Evolutionary conservation across 2,888 invertebrate genomes (phyloP).

Genomic region (Apodemia zela): DNA sequence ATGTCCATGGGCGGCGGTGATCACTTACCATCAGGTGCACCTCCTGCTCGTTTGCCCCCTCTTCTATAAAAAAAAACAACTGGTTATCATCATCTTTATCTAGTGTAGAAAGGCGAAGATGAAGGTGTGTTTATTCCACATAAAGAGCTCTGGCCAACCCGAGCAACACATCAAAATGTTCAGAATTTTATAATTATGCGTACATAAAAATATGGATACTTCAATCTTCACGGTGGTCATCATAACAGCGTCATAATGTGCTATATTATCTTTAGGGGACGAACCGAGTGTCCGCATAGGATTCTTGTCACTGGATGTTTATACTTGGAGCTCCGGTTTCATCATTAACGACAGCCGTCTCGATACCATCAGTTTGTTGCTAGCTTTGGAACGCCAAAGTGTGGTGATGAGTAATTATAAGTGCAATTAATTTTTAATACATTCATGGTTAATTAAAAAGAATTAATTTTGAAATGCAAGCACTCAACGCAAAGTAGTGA

Average conservation of each 20-base stretch:
- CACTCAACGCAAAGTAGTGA: background rate
- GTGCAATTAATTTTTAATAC: constrained; percentile 13
- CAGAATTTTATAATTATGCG: background rate
- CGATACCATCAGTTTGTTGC: constrained; percentile 56
- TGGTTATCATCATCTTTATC: too few relatives aligned
- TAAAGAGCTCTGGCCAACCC: too few relatives aligned
- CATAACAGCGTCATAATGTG: constrained; percentile 28
- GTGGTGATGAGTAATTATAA: constrained; percentile 34
- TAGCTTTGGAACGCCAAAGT: constrained; percentile 59
- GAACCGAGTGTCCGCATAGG: constrained; percentile 42
- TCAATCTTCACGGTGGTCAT: constrained; percentile 22
- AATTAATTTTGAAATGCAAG: background rate
- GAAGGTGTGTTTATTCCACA: too few relatives aligned
- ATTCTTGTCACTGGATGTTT: constrained; percentile 75
- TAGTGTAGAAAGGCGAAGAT: too few relatives aligned
- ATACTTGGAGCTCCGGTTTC: constrained; percentile 68
- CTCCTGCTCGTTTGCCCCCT: too few relatives aligned
- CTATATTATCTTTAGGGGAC: constrained; percentile 33
- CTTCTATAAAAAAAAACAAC: too few relatives aligned
- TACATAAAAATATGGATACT: constrained; percentile 24
- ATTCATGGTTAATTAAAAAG: background rate
- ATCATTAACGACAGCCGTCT: constrained; percentile 54
- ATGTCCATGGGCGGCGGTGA: too few relatives aligned
- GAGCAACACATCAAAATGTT: too few relatives aligned
- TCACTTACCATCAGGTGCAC: too few relatives aligned